Base-by-base conservation (phyloP, 2,888 invertebrate genomes). In the Charanyca ferruginea region DNA sequence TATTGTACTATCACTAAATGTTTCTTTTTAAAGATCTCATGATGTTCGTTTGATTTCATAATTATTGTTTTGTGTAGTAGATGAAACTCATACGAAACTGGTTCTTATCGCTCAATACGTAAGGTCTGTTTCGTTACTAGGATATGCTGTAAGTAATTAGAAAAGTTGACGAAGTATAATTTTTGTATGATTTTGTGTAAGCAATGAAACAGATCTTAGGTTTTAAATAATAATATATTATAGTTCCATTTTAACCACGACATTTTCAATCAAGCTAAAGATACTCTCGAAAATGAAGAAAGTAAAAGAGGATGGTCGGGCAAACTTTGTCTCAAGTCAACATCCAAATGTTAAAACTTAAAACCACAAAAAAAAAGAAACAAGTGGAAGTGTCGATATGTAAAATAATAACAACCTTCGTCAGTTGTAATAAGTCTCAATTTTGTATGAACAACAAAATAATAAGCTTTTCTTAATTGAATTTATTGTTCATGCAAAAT, bases 21-120 rank as follows among this genome's bases (percentile, higher is more conserved):
- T 84, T 79, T 83, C 65, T 7, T 79, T 85, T 80, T 57, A 61
- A 77, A 52, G 57, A 65, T 78, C 63, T 69, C 66, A 69, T 71
- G 66, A 41, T 51, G 38, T 68, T 72, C 72, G 49, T 73, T 54
- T 57, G 62, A 74, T 68, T 68, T 69, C 61, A 74, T 71, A 60
- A 76, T 79, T 53, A 66, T 51, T 75, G 64, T 81, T 70, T 38
- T 81, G 72, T 81, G 81, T 81, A 76, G 73, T 80, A 82, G 76
- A 60, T 62, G 59, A 68, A 67, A 69, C 45, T 70, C 67, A 77
- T 49, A 42, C 67, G 64, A 60, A 79, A 77, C 65, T 63, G 75
- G 72, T 81, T 67, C 54, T 67, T 63, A 70, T 58, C 79, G 73
- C 82, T 67, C 53, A 66, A 25, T 48, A 58, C 49, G 70, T 70